Conservation (phyloP, 2,797 vertebrate species). For the Melopsittacus undulatus region DNA sequence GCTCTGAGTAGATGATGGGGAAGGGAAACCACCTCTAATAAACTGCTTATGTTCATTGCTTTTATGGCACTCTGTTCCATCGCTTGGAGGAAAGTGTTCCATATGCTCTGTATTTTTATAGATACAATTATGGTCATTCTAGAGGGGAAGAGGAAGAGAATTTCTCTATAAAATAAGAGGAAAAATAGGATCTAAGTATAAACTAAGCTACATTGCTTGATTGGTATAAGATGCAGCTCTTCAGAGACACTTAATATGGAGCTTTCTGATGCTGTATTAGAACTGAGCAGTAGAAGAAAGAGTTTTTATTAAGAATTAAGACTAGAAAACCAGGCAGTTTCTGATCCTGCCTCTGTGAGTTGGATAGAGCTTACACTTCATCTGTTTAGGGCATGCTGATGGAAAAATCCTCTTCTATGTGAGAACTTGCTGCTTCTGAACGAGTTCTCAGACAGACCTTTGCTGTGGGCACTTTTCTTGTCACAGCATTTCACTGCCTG, state of each 20-base stretch:
- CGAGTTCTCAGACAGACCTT: not conserved
- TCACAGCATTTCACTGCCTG: not conserved
- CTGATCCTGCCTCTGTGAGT: not conserved
- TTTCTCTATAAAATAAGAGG: not conserved
- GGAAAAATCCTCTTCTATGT: not conserved
- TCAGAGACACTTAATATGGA: not conserved
- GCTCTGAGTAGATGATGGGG: slow-evolving; percentile 36
- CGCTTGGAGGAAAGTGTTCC: slow-evolving; percentile 48
- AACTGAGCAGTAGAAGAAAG: not conserved
- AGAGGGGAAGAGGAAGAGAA: not conserved
- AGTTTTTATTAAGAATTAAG: not conserved
- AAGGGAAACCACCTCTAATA: slow-evolving; percentile 64
- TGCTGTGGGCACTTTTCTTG: not conserved
- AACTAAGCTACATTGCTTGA: not conserved
- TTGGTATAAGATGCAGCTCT: not conserved
- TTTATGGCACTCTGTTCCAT: slow-evolving; percentile 20
- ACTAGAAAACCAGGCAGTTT: not conserved
- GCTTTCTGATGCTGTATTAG: not conserved
- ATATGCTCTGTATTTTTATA: slow-evolving; percentile 64
- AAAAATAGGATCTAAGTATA: not conserved
- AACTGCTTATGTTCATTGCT: slow-evolving; percentile 40
- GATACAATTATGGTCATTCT: slow-evolving; percentile 59
- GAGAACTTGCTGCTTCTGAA: not conserved
- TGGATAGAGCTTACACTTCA: not conserved
- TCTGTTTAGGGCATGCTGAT: not conserved